Evolutionary conservation across 2,797 vertebrate genomes (phyloP), one percentile per base, ranked within the genome.

Genomic region (Gallinago nigripennis): DNA sequence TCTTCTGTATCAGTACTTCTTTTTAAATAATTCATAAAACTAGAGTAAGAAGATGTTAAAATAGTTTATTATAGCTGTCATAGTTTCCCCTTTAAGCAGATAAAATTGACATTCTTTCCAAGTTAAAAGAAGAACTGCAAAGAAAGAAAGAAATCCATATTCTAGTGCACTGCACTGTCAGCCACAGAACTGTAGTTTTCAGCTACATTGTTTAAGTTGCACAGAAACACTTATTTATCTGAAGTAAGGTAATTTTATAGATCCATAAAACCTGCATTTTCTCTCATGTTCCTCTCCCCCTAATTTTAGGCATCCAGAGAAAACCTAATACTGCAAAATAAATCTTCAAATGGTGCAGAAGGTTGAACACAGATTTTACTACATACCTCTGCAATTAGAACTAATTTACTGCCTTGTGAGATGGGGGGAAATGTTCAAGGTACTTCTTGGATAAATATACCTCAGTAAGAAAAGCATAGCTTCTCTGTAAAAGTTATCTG

Each of bases 331-430:
- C 91, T 82, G 64, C 93, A 91, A 97, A 97, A 97, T 98, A 98
- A 98, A 98, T 97, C 97, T 97, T 97, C 77, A 86, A 88, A 95
- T 95, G 92, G 96, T 97, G 90, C 96, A 96, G 91, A 97, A 97
- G 53, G 28, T 95, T 95, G 95, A 97, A 92, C 96, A 82, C 72
- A 88, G 94, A 94, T 97, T 98, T 98, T 95, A 94, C 94, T 96
- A 37, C 98, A 97, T 97, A 97, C 96, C 95, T 95, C 75, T 95
- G 97, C 97, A 98, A 98, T 98, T 98, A 98, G 96, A 96, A 95
- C 97, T 97, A 98, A 98, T 98, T 98, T 98, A 98, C 98, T 97
- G 97, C 97, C 92, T 84, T 58, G 88, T 95, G 97, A 97, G 94
- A 94, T 24, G 33, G 81, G 61, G 82, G 94, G 82, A 97, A 98